Base-by-base conservation (phyloP, 2,888 invertebrate species). In the Apodemia zela region DNA sequence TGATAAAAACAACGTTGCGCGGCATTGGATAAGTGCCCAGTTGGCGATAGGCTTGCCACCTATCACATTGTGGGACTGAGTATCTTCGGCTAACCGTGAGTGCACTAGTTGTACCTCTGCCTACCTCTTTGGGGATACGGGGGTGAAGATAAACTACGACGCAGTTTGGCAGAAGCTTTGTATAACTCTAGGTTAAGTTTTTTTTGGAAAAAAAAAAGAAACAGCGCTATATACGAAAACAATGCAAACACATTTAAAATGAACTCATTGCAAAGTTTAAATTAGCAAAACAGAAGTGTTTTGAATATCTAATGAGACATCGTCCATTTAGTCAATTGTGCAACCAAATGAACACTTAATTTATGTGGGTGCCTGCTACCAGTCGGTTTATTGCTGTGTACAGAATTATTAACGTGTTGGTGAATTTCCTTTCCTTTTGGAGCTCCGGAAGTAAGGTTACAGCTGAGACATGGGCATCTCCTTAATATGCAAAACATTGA, bases 401-500 rank as follows among this genome's bases (percentile, higher is more conserved):
- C 67, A 63, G 89, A 87, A 89, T 89, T 67, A 73, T 78, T 81
- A 85, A 80, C 81, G 79, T 64, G 75, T 75, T 72, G 80, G 81
- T 84, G 82, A 82, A 86, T 87, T 89, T 89, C 88, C 84, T 81
- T 85, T 82, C 88, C 89, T 84, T 89, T 85, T 75, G 77, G 82
- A 79, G 79, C 80, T 84, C 75, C 89, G 90, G 90, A 90, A 89
- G 86, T 87, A 45, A 45, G n/a, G 45, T 71, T 75, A 72, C 69
- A 72, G 63, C 69, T 75, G 75, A 71, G 72, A 75, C 82, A 85
- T 75, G 77, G 81, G 67, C 67, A 69, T 73, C 74, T 77, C 75
- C 73, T 82, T 86, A 78, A 77, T 79, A 87, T 89, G 81, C 88
- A 76, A 67, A 71, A 68, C 72, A 69, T 69, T 71, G 70, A 65